Evolutionary conservation across 2,888 invertebrate species (phyloP), one percentile per base, ranked within the genome.

Genomic region (Phalangium opilio): DNA sequence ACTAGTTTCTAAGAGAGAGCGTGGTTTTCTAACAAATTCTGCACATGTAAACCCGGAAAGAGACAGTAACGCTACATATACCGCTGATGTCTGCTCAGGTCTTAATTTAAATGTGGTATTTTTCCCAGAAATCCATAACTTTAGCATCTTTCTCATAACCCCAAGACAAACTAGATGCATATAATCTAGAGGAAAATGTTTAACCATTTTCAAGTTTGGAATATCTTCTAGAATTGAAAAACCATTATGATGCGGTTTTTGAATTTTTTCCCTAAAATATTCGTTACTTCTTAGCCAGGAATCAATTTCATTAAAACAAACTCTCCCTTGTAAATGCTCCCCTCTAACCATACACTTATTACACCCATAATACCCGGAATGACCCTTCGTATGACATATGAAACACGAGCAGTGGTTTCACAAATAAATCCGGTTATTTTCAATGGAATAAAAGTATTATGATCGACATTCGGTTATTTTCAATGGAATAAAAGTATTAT

Each of bases 101-200:
- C 27, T 27, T 27, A 27, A 8, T 8, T 27, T 27, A 27, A 27
- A 27, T 8, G 27, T 27, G 27, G 27, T 27, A 27, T 27, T 8
- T 27, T 35, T 18, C 2, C 60, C 61, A 38, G 51, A 55, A 17
- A 55, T 53, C 59, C 60, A 60, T 14, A 58, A 44, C n/a, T 48
- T 39, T 1, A 63, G 32, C 3, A 62, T 42, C 40, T 61, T 59
- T 42, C 55, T 56, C 39, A 59, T 54, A 11, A 61, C 58, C 8
- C 61, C 62, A 19, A 63, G 50, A 39, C 58, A 62, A 8, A 60
- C 50, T 8, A 61, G 44, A 43, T 64, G 64, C 62, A 63, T 58
- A 46, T 59, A 58, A 15, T 63, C 59, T 15, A 59, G 32, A 7
- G 60, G 60, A 47, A 64, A 53, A 45, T 56, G 44, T 10, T 53